phyloP scores from a whole-genome alignment of 2,113 vertebrate genomes.

The Percopsis transmontana region DNA sequence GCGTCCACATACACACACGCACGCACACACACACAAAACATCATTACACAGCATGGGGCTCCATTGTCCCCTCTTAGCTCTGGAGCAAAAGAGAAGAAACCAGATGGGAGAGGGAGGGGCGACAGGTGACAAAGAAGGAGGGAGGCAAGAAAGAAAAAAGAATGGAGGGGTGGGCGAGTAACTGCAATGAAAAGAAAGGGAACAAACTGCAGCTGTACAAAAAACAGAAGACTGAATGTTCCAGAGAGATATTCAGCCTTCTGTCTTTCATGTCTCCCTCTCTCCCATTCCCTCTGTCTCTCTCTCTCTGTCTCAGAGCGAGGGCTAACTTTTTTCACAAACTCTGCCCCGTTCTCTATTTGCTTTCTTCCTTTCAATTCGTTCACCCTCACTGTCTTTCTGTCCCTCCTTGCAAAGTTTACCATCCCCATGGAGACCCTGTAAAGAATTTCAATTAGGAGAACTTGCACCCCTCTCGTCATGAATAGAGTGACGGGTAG shows the following conservation, averaged over 20 bases:
- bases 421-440: conserved; percentile 76
- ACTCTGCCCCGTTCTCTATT: conserved; percentile 24
- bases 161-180: conserved; percentile 11
- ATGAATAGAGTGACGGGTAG: conserved; percentile 55
- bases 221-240: conserved; percentile 49
- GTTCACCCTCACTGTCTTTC: conserved; percentile 55
- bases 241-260: conserved; percentile 19
- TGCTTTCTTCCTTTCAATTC: conserved; percentile 35
- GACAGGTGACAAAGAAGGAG: conserved; percentile 71
- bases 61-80: conserved; percentile 71
- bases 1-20: background rate
- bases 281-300: conserved; percentile 4
- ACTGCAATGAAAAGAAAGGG: conserved; percentile 25
- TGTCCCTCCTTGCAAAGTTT: conserved; percentile 73
- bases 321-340: conserved; percentile 27
- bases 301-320: background rate
- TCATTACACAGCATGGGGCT: conserved; percentile 75
- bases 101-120: conserved; percentile 69
- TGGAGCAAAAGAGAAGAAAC: conserved; percentile 59
- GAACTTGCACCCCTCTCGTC: conserved; percentile 28
- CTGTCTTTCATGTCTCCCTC: conserved; percentile 20
- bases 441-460: conserved; percentile 81
- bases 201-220: conserved; percentile 18
- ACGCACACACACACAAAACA: conserved; percentile 37
- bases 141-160: conserved; percentile 39